Evolutionary conservation across 2,797 vertebrate species (phyloP).

Genomic region (Huso huso): DNA sequence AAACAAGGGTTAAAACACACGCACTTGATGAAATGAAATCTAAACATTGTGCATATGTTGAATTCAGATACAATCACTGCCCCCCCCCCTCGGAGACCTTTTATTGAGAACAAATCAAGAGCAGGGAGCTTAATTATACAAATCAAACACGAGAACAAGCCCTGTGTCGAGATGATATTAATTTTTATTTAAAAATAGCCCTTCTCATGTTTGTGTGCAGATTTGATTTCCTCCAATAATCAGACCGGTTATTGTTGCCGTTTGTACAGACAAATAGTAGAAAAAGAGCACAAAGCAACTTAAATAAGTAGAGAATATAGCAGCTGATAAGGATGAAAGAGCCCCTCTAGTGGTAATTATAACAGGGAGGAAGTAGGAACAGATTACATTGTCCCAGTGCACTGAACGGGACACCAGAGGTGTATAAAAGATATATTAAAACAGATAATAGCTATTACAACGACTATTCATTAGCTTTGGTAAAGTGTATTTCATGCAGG

Average conservation of each 20-base stretch:
- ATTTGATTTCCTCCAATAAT: conserved; percentile 62
- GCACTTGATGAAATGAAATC: conserved; percentile 40
- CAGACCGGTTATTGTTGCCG: conserved; percentile 59
- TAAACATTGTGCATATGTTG: conserved; percentile 41
- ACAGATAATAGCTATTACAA: too few species aligned
- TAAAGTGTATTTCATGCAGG: too few species aligned
- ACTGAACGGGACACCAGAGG: too few species aligned
- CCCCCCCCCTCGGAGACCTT: conserved; percentile 27
- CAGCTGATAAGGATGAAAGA: conserved; percentile 58
- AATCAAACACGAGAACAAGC: conserved; percentile 51
- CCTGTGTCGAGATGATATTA: conserved; percentile 38
- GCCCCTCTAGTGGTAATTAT: conserved; percentile 58
- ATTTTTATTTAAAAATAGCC: conserved; percentile 43
- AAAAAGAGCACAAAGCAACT: conserved; percentile 62
- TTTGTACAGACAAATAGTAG: conserved; percentile 61
- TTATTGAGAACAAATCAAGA: conserved; percentile 49
- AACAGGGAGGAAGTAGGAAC: conserved; percentile 54
- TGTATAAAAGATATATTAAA: too few species aligned
- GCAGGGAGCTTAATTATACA: conserved; percentile 54
- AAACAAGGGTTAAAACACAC: conserved; percentile 55
- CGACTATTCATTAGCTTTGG: too few species aligned
- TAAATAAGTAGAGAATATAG: conserved; percentile 60
- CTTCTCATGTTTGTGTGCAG: conserved; percentile 52
- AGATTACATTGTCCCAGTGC: conserved; percentile 43
- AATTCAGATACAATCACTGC: conserved; percentile 47